Evolutionary conservation across 2,113 vertebrate genomes (phyloP).

Genomic region (Carassius auratus): DNA sequence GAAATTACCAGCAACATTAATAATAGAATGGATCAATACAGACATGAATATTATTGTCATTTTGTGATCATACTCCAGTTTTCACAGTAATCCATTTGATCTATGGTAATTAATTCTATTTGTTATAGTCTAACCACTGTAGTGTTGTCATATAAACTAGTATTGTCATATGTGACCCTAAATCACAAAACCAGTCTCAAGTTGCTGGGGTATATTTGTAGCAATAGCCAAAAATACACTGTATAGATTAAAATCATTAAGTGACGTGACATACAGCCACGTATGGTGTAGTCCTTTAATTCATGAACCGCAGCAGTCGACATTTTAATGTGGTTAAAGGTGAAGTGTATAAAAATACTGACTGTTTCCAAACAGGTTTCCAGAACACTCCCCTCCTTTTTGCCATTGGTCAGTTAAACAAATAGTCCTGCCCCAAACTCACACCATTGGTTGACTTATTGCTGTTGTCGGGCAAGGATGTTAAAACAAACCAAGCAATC

Average conservation of each 20-base stretch:
- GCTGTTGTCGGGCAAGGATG: not conserved
- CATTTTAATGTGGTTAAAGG: too few relatives aligned
- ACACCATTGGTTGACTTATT: not conserved
- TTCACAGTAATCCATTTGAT: not conserved
- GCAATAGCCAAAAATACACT: too few relatives aligned
- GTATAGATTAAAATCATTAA: too few relatives aligned
- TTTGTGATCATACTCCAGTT: not conserved
- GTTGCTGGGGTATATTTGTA: too few relatives aligned
- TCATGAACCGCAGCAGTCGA: too few relatives aligned
- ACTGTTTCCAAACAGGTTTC: not conserved
- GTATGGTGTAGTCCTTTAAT: too few relatives aligned
- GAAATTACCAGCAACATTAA: constrained; percentile 14
- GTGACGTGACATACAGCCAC: too few relatives aligned
- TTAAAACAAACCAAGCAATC: not conserved
- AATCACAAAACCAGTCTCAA: too few relatives aligned
- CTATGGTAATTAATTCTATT: not conserved
- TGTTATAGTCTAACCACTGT: not conserved
- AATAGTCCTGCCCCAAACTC: not conserved
- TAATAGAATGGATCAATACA: constrained; percentile 5
- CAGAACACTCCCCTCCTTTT: too few relatives aligned
- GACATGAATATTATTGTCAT: not conserved
- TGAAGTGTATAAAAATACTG: too few relatives aligned
- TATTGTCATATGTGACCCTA: not conserved
- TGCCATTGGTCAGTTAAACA: not conserved
- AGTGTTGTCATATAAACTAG: not conserved